Conservation (phyloP, 1,140 invertebrate genomes). For the Hyles vespertilio region DNA sequence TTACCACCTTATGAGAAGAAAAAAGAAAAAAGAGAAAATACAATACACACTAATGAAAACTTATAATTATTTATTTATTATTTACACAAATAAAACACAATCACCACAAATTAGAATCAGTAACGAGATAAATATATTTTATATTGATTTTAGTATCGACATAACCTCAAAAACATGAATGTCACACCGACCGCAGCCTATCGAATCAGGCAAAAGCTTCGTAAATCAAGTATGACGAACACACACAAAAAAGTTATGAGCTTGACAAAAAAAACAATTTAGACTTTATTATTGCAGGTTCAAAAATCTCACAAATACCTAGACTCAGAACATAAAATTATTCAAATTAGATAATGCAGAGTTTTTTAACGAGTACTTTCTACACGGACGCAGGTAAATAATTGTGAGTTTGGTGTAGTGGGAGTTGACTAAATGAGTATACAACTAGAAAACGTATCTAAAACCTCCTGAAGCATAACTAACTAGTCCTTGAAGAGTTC, state of each 20-base stretch:
- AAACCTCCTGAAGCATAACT: slow-evolving; percentile 58
- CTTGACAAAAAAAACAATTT: slow-evolving; percentile 25
- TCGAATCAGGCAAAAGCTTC: slow-evolving; percentile 28
- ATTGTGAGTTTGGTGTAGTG: no score
- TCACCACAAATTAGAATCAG: no score
- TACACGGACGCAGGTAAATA: background rate
- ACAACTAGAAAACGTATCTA: slow-evolving; percentile 24
- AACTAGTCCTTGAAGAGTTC: slow-evolving; percentile 61
- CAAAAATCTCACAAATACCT: slow-evolving; percentile 19
- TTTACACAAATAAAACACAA: no score
- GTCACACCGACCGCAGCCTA: no score
- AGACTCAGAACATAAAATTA: slow-evolving; percentile 25
- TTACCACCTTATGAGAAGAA: no score
- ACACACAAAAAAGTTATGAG: slow-evolving; percentile 19
- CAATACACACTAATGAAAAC: no score
- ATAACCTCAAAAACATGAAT: no score
- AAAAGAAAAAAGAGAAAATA: no score
- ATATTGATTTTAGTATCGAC: no score
- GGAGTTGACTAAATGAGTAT: no score
- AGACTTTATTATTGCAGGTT: slow-evolving; percentile 24
- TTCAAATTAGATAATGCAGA: slow-evolving; percentile 27
- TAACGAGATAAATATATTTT: no score
- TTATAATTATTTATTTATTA: no score
- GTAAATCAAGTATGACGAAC: slow-evolving; percentile 31
- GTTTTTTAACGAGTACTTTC: slow-evolving; percentile 8